A percentile compares a stretch with the other conserved stretches of the same genome.
These are phyloP conservation scores for Mesembrinibis cayennensis DNA, from an alignment of 2,113 vertebrate genomes.

Conservation along the genomic window DNA sequence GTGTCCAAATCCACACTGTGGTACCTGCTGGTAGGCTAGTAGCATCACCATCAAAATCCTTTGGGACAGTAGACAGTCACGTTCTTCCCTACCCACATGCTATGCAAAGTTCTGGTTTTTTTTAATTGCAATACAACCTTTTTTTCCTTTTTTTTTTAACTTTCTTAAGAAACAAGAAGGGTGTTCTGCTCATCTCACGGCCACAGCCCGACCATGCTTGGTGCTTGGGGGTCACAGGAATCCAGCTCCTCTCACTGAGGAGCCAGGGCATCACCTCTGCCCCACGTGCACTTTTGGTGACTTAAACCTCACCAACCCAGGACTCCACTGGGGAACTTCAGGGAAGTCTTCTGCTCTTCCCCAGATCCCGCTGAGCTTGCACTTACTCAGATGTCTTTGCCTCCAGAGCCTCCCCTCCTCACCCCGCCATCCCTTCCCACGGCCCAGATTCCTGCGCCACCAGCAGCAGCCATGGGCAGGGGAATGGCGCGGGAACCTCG, in stretches of 20 bases:
- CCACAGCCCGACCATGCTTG: fast-evolving
- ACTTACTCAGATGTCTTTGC: background rate
- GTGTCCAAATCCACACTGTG: background rate
- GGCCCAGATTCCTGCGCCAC: fast-evolving
- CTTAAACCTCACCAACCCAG: background rate
- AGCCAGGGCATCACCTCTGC: background rate
- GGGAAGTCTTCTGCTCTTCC: background rate
- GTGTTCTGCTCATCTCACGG: background rate
- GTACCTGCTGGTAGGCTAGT: background rate
- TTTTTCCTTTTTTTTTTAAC: background rate
- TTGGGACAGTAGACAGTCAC: background rate
- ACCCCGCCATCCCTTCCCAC: background rate
- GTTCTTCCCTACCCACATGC: background rate
- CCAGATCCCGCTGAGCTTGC: background rate
- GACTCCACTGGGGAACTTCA: background rate
- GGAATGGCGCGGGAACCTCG: background rate
- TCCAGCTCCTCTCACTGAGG: fast-evolving
- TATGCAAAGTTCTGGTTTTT: fast-evolving
- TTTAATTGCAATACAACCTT: background rate
- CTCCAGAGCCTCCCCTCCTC: background rate
- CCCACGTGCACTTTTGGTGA: fast-evolving
- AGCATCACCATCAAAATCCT: background rate
- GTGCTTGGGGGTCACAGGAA: background rate
- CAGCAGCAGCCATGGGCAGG: fast-evolving
- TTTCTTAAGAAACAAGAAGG: background rate